Percentiles rank a stretch among this genome's conserved stretches.
Conservation (phyloP, 2,888 invertebrate species). For the Ischnura elegans region DNA sequence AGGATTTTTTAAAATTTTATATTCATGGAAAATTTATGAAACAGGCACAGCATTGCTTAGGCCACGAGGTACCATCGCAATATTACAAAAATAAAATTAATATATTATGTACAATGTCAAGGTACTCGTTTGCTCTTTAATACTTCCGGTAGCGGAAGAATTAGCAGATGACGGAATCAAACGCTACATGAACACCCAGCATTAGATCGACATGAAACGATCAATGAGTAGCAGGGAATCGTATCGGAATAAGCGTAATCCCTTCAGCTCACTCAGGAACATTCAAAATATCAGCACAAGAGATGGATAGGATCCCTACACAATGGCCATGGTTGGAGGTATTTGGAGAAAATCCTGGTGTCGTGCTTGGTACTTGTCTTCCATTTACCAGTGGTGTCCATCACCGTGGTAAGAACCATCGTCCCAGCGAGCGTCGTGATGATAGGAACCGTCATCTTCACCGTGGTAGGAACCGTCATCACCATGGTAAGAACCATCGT, state of each 20-base stretch:
- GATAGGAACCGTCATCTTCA: slow-evolving; percentile 39
- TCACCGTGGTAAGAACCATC: slow-evolving; percentile 39
- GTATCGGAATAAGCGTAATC: background rate
- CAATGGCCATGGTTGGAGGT: background rate
- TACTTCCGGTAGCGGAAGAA: background rate
- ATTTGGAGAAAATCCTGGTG: background rate
- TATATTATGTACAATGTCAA: slow-evolving; percentile 45
- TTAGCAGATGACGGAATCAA: background rate
- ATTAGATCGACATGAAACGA: background rate
- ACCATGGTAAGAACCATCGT: slow-evolving; percentile 40
- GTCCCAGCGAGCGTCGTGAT: background rate
- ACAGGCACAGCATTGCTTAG: slow-evolving; percentile 1
- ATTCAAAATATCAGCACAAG: background rate
- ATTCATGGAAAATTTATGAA: background rate
- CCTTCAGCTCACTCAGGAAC: background rate
- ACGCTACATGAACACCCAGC: background rate
- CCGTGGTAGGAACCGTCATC: slow-evolving; percentile 46
- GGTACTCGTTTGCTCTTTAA: background rate
- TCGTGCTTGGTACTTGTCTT: background rate
- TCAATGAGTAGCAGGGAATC: background rate
- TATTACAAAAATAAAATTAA: slow-evolving; percentile 25
- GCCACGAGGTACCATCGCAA: slow-evolving; percentile 25
- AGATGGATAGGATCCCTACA: background rate
- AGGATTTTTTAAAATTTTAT: background rate
- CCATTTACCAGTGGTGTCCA: slow-evolving; percentile 37